These are phyloP conservation scores for Sardina pilchardus DNA, from an alignment of 2,113 vertebrate genomes.

Conservation along the genomic window DNA sequence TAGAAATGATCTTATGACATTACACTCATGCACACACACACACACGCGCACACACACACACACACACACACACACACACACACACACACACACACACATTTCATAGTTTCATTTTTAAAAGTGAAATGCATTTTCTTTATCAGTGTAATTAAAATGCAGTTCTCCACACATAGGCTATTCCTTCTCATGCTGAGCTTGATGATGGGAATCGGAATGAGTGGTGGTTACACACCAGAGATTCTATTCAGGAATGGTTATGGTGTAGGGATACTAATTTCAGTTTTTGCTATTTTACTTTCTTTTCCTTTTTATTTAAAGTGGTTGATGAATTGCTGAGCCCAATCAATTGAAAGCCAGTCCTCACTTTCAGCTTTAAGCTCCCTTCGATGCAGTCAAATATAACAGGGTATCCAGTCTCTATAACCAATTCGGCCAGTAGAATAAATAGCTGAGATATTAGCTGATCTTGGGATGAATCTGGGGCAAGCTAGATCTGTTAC, in stretches of 20 bases:
- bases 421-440: too few species aligned
- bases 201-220: background rate
- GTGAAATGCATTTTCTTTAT: background rate
- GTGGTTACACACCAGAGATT: background rate
- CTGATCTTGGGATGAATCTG: background rate
- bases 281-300: background rate
- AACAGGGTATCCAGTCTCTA: background rate
- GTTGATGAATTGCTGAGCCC: too few species aligned
- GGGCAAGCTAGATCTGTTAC: background rate
- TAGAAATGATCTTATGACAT: background rate
- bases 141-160: constrained; percentile 32
- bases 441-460: background rate
- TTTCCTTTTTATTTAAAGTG: background rate
- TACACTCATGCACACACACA: background rate
- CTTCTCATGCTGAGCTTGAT: background rate
- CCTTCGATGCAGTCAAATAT: background rate
- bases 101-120: background rate
- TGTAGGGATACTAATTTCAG: background rate
- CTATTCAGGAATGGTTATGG: background rate
- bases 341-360: too few species aligned
- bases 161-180: constrained; percentile 15
- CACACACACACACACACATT: background rate
- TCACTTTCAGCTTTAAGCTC: too few species aligned
- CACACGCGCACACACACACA: background rate
- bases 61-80: constrained; percentile 21